These are phyloP conservation scores for Pseudolaguvia tuberculata DNA, from an alignment of 2,113 vertebrate species.

Conservation along the genomic window DNA sequence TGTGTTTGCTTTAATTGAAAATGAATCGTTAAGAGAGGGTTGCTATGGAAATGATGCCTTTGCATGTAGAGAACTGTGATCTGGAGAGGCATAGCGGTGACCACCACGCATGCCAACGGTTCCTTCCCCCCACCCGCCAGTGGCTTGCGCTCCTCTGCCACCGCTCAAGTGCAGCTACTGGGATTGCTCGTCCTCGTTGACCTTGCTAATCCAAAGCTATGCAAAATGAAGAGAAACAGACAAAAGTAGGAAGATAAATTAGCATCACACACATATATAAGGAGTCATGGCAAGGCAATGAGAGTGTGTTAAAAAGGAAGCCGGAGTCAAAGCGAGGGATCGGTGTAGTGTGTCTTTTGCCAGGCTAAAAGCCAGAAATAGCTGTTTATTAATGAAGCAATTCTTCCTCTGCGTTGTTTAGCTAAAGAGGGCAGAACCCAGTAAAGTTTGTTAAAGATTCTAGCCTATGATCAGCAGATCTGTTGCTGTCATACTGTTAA, in stretches of 20 bases:
- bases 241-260: constrained; percentile 28
- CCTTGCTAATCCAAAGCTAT: constrained; percentile 94
- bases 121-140: constrained; percentile 53
- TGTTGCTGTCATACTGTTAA: constrained; percentile 65
- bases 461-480: constrained; percentile 67
- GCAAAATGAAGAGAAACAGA: constrained; percentile 86
- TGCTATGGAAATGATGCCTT: constrained; percentile 89
- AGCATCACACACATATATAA: constrained; percentile 20
- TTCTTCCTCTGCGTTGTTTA: constrained; percentile 72
- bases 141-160: constrained; percentile 61
- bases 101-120: constrained; percentile 41
- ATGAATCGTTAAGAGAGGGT: constrained; percentile 84
- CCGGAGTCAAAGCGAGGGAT: constrained; percentile 3
- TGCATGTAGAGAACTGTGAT: constrained; percentile 78
- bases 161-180: constrained; percentile 89
- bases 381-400: constrained; percentile 82
- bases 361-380: constrained; percentile 86
- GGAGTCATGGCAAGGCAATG: constrained; percentile 7
- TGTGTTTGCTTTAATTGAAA: constrained; percentile 95
- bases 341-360: constrained; percentile 75
- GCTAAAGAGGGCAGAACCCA: constrained; percentile 62
- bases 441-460: constrained; percentile 54
- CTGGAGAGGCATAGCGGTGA: constrained; percentile 53
- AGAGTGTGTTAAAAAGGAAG: constrained; percentile 26
- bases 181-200: constrained; percentile 98